Base-by-base conservation (phyloP, 2,888 invertebrate species). In the Aphodius sticticus region DNA sequence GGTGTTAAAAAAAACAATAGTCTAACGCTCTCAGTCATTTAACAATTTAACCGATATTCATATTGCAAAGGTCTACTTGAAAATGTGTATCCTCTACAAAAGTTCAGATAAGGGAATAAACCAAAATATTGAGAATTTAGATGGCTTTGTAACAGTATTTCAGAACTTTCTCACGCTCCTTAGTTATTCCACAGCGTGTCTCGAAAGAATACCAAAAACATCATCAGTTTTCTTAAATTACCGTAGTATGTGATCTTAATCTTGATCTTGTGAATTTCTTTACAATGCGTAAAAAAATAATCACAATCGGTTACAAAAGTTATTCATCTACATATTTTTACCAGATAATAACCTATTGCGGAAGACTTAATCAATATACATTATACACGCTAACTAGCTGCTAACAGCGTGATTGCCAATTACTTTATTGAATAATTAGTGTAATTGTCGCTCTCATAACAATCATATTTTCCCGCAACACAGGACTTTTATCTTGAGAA, bases 101-200 rank as follows among this genome's bases (percentile, higher is more conserved):
- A 71, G 16, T 69, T 69, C 69, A 71, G 76, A 76, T 76, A 69
- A 37, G 53, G n/a, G 69, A 69, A 26, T 26, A 3, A 26, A 1
- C 26, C 26, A 26, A 26, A 26, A 26, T 26, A 26, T 26, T 26
- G 26, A 26, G 26, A 26, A 26, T 26, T 26, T 26, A 26, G 2
- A 2, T 26, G 26, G 26, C 26, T 26, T 2, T 2, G 26, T 26
- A 26, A 26, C 26, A 26, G 26, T 26, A 26, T 26, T 26, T 26
- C 26, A 26, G 1, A 2, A 26, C 26, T 26, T 26, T 26, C 3
- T 3, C 26, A 26, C 3, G 26, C 26, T 26, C 26, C 26, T 26
- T 26, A 26, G 26, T 3, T 26, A 26, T 26, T 26, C 26, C 3
- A 26, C 26, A 26, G 26, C 3, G 3, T 26, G 2, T 26, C 3